phyloP scores from a whole-genome alignment of 2,113 vertebrate genomes.

The Epinephelus cyanopodus region DNA sequence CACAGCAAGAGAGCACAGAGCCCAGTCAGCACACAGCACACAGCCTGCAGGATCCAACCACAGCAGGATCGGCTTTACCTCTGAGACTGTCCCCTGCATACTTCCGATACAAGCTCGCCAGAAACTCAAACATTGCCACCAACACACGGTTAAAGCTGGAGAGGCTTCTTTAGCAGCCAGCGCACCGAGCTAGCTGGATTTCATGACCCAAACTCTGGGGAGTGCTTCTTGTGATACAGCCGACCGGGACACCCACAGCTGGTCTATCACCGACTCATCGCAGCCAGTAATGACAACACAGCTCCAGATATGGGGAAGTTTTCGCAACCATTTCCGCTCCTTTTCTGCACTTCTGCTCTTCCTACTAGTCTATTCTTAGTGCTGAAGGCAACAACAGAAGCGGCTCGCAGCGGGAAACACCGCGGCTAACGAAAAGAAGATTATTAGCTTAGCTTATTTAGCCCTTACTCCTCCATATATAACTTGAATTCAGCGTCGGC shows the following conservation, averaged over 20 bases:
- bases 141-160: no score
- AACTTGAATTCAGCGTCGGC: background rate
- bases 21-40: no score
- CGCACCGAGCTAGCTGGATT: background rate
- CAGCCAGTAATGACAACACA: slow-evolving; percentile 12
- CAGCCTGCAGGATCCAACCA: background rate
- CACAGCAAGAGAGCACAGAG: background rate
- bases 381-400: background rate
- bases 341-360: background rate
- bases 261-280: background rate
- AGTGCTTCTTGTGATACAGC: background rate
- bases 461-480: background rate
- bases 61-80: slow-evolving; percentile 29
- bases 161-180: background rate
- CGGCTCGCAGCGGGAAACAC: no score
- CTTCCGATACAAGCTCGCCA: slow-evolving; percentile 11
- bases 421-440: background rate
- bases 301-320: slow-evolving; percentile 54
- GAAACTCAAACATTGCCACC: slow-evolving; percentile 48
- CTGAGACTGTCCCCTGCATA: background rate
- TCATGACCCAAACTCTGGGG: background rate
- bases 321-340: slow-evolving; percentile 51
- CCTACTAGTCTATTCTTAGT: background rate
- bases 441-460: slow-evolving; percentile 21
- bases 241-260: background rate